These are phyloP conservation scores for Thelaira solivaga DNA, from an alignment of 2,888 invertebrate genomes.

Conservation along the genomic window DNA sequence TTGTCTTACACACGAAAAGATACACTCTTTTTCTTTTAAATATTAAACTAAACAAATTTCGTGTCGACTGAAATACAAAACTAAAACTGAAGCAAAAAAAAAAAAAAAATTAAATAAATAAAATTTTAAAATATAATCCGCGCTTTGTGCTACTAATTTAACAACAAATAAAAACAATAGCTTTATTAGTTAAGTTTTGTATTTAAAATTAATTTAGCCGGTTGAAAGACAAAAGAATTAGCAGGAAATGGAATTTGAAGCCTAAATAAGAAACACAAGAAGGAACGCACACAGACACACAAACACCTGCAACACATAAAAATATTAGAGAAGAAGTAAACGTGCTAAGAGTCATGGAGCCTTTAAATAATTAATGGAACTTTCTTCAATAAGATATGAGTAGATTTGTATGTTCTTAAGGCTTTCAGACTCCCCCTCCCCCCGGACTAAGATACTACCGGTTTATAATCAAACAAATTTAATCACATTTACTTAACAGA, in stretches of 20 bases:
- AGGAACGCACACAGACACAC: not conserved
- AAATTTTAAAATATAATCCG: not conserved
- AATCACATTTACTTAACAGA: too few species aligned
- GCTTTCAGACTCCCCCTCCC: too few species aligned
- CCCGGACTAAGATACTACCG: too few species aligned
- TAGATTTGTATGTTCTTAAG: too few species aligned
- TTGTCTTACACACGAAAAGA: too few species aligned
- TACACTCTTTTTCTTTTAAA: too few species aligned
- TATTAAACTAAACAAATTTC: too few species aligned
- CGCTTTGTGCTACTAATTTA: not conserved
- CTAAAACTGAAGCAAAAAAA: not conserved
- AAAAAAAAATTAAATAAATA: not conserved
- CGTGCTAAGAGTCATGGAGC: not conserved
- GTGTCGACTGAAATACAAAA: too few species aligned
- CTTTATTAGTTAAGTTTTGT: not conserved
- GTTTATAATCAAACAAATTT: too few species aligned
- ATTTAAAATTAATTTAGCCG: slow-evolving; percentile 6
- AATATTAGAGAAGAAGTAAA: too few species aligned
- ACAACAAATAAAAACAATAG: not conserved
- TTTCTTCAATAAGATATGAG: too few species aligned
- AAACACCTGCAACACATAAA: too few species aligned
- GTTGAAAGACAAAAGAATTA: not conserved
- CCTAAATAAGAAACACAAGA: not conserved
- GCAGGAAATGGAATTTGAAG: not conserved
- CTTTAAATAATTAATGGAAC: not conserved